phyloP scores from a whole-genome alignment of 2,797 vertebrate species.

The Pteropus rufus region DNA sequence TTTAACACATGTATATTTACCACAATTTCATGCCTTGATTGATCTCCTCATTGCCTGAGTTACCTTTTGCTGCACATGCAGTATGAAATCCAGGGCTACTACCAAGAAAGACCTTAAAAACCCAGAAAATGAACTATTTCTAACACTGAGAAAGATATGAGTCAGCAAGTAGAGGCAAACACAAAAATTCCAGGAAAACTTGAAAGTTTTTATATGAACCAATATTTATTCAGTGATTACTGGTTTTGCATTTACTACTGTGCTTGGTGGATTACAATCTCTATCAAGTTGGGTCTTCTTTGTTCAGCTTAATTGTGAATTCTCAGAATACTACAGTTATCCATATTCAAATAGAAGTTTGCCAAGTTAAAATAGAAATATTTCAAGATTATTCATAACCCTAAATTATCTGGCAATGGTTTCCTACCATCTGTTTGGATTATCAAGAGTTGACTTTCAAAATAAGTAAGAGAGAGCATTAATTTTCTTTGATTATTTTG shows the following conservation, averaged over 20 bases:
- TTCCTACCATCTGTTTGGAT: slow-evolving; percentile 36
- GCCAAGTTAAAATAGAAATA: slow-evolving; percentile 24
- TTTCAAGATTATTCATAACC: slow-evolving; percentile 38
- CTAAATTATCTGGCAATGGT: slow-evolving; percentile 37
- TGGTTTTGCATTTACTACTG: not conserved
- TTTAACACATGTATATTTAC: not conserved
- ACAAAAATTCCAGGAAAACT: not conserved
- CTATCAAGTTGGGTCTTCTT: not conserved
- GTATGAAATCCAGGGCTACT: not conserved
- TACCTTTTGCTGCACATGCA: not conserved
- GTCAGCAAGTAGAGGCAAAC: not conserved
- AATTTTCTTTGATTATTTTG: slow-evolving; percentile 28
- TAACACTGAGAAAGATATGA: not conserved
- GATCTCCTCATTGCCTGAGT: not conserved
- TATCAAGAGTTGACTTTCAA: slow-evolving; percentile 25
- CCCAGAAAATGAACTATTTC: not conserved
- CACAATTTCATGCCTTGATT: not conserved
- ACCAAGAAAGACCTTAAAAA: not conserved
- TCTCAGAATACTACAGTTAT: not conserved
- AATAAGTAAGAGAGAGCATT: slow-evolving; percentile 23
- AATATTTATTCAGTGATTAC: not conserved
- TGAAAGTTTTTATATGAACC: not conserved
- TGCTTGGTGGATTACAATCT: not conserved
- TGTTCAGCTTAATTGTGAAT: slow-evolving; percentile 32
- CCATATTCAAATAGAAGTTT: slow-evolving; percentile 31